Conservation (phyloP, 2,797 vertebrate species). For the Phoeniculus purpureus region DNA sequence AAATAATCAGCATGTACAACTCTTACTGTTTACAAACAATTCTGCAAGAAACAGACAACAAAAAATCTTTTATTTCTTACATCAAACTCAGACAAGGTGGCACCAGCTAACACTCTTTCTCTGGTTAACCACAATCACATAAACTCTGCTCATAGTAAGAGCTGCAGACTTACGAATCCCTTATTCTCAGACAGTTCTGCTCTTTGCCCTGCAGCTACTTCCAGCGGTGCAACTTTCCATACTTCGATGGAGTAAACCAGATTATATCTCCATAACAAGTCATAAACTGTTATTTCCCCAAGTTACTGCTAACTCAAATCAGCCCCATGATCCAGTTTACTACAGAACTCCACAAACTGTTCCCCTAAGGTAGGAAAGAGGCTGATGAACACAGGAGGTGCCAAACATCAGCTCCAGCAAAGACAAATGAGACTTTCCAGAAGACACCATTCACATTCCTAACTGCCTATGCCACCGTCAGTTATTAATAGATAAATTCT, state of each 20-base stretch:
- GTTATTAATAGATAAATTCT: neutral
- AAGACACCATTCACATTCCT: neutral
- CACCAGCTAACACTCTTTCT: neutral
- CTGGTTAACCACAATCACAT: neutral
- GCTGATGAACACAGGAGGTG: neutral
- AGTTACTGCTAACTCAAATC: neutral
- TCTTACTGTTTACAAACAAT: constrained; percentile 2
- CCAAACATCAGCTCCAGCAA: neutral
- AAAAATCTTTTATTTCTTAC: neutral
- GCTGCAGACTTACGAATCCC: neutral
- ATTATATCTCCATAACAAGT: neutral
- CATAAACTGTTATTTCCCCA: neutral
- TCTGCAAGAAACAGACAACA: neutral
- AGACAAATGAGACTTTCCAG: neutral
- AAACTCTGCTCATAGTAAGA: neutral
- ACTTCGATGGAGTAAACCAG: neutral
- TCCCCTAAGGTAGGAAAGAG: neutral
- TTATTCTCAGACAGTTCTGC: neutral
- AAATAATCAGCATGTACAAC: constrained; percentile 4
- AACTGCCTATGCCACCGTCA: neutral
- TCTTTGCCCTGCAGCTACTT: neutral
- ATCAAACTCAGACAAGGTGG: neutral
- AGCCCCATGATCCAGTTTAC: neutral
- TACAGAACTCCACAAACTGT: neutral
- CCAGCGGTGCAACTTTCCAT: neutral